Evolutionary conservation across 2,113 vertebrate genomes (phyloP).

Genomic region (Ornithorhynchus anatinus): DNA sequence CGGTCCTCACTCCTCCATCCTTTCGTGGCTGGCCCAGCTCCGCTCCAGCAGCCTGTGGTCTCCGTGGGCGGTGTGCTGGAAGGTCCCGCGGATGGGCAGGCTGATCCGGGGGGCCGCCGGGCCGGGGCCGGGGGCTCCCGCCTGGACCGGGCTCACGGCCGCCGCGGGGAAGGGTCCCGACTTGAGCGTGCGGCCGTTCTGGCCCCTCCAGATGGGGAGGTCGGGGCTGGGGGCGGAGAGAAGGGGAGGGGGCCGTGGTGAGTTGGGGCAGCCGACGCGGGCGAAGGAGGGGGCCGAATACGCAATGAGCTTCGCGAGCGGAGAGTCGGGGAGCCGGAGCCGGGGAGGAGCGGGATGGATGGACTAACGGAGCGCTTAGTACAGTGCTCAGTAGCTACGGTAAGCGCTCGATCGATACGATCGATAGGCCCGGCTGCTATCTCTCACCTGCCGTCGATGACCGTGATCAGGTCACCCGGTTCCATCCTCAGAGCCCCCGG

Average conservation of each 20-base stretch:
- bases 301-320: neutral
- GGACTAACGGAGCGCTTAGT: neutral
- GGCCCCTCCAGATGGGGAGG: conserved; percentile 81
- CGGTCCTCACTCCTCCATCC: conserved; percentile 69
- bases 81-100: conserved; percentile 65
- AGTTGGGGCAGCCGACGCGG: neutral
- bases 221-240: conserved; percentile 68
- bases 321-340: neutral
- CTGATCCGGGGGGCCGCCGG: conserved; percentile 54
- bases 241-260: neutral
- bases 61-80: conserved; percentile 70
- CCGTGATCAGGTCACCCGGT: conserved; percentile 75
- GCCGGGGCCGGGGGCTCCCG: neutral
- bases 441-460: conserved; percentile 77
- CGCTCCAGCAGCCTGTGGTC: conserved; percentile 58
- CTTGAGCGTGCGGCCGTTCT: conserved; percentile 79
- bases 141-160: conserved; percentile 19
- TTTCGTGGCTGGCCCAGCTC: conserved; percentile 64
- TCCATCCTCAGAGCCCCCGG: conserved; percentile 76
- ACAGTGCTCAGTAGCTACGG: too few relatives aligned
- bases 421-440: too few relatives aligned
- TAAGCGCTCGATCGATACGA: too few relatives aligned
- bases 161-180: conserved; percentile 79
- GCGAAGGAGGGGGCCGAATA: neutral
- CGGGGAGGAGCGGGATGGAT: neutral